Conservation (phyloP, 2,797 vertebrate genomes). For the Serranus cabrilla region DNA sequence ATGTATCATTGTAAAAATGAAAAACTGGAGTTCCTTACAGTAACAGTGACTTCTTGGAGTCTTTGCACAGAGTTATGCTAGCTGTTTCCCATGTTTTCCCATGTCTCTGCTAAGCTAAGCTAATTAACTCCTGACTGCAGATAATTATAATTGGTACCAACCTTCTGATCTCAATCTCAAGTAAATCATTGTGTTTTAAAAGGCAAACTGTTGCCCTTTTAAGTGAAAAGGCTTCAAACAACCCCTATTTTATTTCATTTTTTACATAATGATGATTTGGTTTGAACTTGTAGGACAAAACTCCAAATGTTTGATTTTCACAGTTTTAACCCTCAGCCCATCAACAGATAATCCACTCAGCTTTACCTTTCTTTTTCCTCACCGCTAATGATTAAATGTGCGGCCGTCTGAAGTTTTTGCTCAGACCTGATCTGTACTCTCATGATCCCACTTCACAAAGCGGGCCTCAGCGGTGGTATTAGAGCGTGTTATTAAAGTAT, state of each 20-base stretch:
- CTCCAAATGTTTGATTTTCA: constrained; percentile 17
- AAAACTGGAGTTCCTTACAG: not conserved
- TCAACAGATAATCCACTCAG: constrained; percentile 28
- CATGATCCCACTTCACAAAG: constrained; percentile 53
- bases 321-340: not conserved
- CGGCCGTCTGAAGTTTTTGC: constrained; percentile 39
- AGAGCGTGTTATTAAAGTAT: constrained; percentile 41
- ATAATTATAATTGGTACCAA: not conserved
- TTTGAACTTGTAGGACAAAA: constrained; percentile 18
- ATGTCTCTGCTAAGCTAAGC: not conserved
- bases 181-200: not conserved
- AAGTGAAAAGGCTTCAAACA: constrained; percentile 3
- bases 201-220: not conserved
- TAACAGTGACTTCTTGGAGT: not conserved
- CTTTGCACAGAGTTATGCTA: not conserved
- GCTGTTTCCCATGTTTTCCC: not conserved
- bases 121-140: not conserved
- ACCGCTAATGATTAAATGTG: constrained; percentile 43
- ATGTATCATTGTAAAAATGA: not conserved
- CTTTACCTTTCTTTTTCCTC: constrained; percentile 23
- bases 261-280: not conserved
- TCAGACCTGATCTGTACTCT: constrained; percentile 25
- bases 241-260: not conserved
- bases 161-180: not conserved
- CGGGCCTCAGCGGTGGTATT: constrained; percentile 11